These are phyloP conservation scores for Ameiurus melas DNA, from an alignment of 2,113 vertebrate genomes.

Conservation along the genomic window DNA sequence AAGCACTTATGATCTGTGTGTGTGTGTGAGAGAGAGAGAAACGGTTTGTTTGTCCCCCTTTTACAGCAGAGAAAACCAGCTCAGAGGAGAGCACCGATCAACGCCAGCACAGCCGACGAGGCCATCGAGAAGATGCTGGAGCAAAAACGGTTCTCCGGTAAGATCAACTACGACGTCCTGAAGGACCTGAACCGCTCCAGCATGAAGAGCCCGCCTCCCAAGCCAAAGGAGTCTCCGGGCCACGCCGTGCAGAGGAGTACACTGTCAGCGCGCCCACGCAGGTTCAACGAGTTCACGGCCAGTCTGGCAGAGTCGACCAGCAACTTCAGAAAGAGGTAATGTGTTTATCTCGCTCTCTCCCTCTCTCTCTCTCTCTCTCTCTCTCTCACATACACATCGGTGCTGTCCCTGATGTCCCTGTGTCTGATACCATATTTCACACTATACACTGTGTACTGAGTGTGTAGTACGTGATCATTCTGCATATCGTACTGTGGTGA, in stretches of 20 bases:
- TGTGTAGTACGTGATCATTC: background rate
- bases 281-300: conserved; percentile 51
- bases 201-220: conserved; percentile 65
- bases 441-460: background rate
- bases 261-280: conserved; percentile 66
- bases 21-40: too few species aligned
- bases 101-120: conserved; percentile 89
- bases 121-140: conserved; percentile 98
- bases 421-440: background rate
- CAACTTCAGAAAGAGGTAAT: conserved; percentile 86
- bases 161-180: conserved; percentile 98
- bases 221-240: conserved; percentile 58
- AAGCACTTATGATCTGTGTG: background rate
- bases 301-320: conserved; percentile 71
- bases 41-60: background rate
- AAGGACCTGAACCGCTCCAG: conserved; percentile 82
- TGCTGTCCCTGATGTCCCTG: background rate
- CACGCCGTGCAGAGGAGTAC: conserved; percentile 60
- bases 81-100: conserved; percentile 76
- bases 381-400: background rate
- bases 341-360: background rate
- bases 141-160: conserved; percentile 92
- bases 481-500: background rate
- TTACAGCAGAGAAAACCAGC: conserved; percentile 75
- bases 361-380: too few species aligned